Conservation (phyloP, 2,113 vertebrate species). For the Ptychochromis oligacanthus region DNA sequence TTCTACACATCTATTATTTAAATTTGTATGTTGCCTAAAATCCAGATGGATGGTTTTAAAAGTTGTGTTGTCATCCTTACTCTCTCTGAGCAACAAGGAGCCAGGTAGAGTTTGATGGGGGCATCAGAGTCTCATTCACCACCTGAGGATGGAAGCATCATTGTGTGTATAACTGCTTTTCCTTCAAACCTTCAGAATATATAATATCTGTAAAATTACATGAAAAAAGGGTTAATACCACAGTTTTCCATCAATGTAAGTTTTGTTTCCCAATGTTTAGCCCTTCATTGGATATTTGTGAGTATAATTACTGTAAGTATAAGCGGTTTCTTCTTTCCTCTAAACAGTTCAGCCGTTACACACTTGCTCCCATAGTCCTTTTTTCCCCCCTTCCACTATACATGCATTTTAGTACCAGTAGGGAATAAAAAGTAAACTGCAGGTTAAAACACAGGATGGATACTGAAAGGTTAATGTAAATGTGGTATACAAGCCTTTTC, state of each 20-base stretch:
- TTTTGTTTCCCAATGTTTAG: rapidly evolving
- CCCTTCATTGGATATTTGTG: neutral
- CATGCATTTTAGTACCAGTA: rapidly evolving
- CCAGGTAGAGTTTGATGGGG: neutral
- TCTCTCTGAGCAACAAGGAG: slow-evolving; percentile 56
- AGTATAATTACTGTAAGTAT: neutral
- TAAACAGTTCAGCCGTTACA: neutral
- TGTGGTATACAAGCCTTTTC: too few species aligned
- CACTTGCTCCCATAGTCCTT: neutral
- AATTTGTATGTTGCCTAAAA: neutral
- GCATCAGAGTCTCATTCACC: too few species aligned
- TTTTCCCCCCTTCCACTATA: neutral
- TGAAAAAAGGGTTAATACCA: neutral
- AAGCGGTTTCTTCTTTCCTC: neutral
- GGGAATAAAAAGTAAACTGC: neutral
- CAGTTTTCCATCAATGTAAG: neutral
- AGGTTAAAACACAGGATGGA: neutral
- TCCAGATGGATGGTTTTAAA: neutral
- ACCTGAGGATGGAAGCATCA: too few species aligned
- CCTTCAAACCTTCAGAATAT: too few species aligned
- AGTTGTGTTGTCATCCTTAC: neutral
- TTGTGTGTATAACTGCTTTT: too few species aligned
- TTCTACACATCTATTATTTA: slow-evolving; percentile 28
- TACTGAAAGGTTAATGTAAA: too few species aligned
- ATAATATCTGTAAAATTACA: neutral